Evolutionary conservation across 2,888 invertebrate species (phyloP).

Genomic region (Drosophila cognata): DNA sequence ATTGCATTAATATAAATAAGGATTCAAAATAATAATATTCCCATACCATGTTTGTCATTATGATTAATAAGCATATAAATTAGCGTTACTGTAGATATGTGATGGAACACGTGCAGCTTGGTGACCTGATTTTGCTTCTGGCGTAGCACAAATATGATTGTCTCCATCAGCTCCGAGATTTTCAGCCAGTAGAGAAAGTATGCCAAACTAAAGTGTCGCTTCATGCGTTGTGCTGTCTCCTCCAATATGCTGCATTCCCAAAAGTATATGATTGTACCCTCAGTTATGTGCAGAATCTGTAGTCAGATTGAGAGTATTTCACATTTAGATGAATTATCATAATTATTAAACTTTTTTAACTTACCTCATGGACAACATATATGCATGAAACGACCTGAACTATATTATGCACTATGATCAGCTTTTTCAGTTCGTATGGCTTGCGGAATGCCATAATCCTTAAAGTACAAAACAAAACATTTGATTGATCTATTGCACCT

Average conservation of each 20-base stretch:
- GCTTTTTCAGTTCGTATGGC: conserved; percentile 88
- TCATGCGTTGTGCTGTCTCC: conserved; percentile 41
- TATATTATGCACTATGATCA: conserved; percentile 92
- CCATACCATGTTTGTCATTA: conserved; percentile 87
- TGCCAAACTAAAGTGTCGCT: conserved; percentile 82
- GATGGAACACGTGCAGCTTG: conserved; percentile 91
- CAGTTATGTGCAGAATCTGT: conserved; percentile 69
- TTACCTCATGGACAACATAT: conserved; percentile 72
- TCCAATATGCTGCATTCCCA: conserved; percentile 65
- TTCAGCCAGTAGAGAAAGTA: conserved; percentile 89
- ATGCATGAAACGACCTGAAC: conserved; percentile 88
- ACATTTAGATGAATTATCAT: neutral
- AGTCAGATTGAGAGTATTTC: neutral
- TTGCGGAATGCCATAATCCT: conserved; percentile 89
- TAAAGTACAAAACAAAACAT: conserved; percentile 20
- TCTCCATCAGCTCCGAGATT: conserved; percentile 89
- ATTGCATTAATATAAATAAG: neutral
- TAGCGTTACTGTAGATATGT: conserved; percentile 87
- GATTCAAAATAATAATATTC: neutral
- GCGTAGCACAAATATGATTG: conserved; percentile 89
- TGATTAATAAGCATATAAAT: conserved; percentile 88
- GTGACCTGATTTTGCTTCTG: conserved; percentile 90
- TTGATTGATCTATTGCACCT: conserved; percentile 7
- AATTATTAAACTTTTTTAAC: neutral
- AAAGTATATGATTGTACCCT: conserved; percentile 54